phyloP scores from a whole-genome alignment of 2,797 vertebrate genomes.

The Rhabdomys pumilio region DNA sequence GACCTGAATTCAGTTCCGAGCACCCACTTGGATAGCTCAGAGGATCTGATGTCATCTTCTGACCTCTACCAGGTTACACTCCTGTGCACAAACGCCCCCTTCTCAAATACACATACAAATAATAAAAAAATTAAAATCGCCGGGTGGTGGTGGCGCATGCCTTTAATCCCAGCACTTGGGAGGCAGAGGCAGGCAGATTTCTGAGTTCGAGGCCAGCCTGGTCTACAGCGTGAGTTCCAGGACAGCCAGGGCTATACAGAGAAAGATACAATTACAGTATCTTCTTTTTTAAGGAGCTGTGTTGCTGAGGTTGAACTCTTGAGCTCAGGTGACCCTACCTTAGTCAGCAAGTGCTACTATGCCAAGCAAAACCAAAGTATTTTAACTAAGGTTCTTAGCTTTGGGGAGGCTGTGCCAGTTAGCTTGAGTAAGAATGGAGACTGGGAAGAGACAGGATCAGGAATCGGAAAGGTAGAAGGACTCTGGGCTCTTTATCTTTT shows the following conservation, averaged over 20 bases:
- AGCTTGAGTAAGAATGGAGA: neutral
- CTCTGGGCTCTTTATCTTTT: neutral
- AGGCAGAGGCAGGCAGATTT: no score
- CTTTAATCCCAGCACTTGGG: no score
- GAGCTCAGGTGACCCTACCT: neutral
- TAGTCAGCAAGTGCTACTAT: neutral
- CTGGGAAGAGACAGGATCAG: neutral
- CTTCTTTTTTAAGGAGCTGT: neutral
- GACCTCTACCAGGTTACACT: neutral
- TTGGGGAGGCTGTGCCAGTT: slow-evolving; percentile 17
- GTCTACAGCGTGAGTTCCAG: no score
- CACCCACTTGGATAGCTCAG: neutral
- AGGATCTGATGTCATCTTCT: neutral
- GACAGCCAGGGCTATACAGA: no score
- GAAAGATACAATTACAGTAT: neutral
- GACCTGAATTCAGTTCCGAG: no score
- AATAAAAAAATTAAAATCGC: neutral
- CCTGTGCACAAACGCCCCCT: neutral
- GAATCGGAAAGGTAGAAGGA: neutral
- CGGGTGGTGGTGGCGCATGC: no score
- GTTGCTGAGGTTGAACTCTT: neutral
- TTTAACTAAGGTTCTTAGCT: slow-evolving; percentile 12
- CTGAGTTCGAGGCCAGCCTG: no score
- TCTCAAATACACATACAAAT: neutral
- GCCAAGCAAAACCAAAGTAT: neutral